Conservation (phyloP, 2,797 vertebrate species). For the Sebastes vulpes region DNA sequence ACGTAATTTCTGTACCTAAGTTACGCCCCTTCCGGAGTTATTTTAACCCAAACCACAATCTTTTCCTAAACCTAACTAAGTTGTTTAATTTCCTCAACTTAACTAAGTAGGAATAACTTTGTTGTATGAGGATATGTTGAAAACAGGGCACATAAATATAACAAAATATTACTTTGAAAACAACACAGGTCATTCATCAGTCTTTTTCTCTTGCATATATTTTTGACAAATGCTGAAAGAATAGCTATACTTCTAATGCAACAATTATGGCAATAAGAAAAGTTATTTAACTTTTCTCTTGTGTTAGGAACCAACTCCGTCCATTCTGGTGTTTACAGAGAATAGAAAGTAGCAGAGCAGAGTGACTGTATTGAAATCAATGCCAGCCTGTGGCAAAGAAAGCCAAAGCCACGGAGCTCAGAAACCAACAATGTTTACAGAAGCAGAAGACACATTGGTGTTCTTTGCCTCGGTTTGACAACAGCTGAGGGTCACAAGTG, state of each 20-base stretch:
- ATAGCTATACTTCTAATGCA: background rate
- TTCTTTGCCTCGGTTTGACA: constrained; percentile 11
- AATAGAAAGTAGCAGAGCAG: background rate
- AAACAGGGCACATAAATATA: background rate
- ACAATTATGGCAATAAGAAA: background rate
- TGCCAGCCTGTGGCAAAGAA: background rate
- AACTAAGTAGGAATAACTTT: no score
- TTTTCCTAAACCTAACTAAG: no score
- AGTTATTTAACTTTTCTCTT: background rate
- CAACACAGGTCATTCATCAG: background rate
- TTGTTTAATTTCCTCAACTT: no score
- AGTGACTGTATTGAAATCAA: background rate
- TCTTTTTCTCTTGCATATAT: background rate
- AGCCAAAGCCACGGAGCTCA: constrained; percentile 1
- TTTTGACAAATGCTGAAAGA: background rate
- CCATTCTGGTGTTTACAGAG: background rate
- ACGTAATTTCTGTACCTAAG: no score
- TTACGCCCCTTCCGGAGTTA: no score
- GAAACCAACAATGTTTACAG: constrained; percentile 9
- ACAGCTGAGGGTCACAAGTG: constrained; percentile 40
- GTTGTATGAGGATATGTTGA: no score
- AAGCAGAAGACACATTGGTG: background rate
- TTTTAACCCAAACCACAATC: no score
- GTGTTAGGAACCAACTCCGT: background rate
- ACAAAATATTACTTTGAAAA: background rate